Evolutionary conservation across 2,113 vertebrate genomes (phyloP).

Genomic region (Notarius quadriscutis): DNA sequence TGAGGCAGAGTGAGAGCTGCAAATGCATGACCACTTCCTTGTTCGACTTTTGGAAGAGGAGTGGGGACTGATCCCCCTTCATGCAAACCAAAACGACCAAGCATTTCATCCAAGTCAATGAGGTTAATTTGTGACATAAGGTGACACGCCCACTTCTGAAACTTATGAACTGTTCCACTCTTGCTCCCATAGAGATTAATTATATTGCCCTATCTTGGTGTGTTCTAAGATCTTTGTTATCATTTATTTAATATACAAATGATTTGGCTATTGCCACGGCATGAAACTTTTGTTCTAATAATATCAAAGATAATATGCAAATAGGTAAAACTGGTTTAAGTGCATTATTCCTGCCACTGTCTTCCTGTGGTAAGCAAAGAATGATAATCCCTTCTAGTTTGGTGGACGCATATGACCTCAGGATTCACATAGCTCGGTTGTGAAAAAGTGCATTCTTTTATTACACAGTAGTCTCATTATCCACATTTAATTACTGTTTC

Average conservation of each 20-base stretch:
- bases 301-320: background rate
- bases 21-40: too few relatives aligned
- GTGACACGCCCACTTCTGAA: too few relatives aligned
- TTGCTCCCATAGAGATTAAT: too few relatives aligned
- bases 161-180: too few relatives aligned
- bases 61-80: too few relatives aligned
- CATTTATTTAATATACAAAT: background rate
- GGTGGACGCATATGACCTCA: background rate
- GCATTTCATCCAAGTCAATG: too few relatives aligned
- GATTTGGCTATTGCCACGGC: background rate
- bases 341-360: background rate
- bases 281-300: background rate
- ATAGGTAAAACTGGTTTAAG: background rate
- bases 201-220: too few relatives aligned
- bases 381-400: background rate
- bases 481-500: conserved; percentile 29
- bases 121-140: too few relatives aligned
- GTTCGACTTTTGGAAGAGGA: too few relatives aligned
- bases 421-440: background rate
- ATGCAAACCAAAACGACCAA: too few relatives aligned
- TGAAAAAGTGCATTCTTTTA: background rate
- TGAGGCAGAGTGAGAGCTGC: too few relatives aligned
- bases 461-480: background rate
- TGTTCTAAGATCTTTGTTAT: too few relatives aligned
- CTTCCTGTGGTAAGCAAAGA: background rate